Base-by-base conservation (phyloP, 2,797 vertebrate species). In the Pangasius sanitwongsei region DNA sequence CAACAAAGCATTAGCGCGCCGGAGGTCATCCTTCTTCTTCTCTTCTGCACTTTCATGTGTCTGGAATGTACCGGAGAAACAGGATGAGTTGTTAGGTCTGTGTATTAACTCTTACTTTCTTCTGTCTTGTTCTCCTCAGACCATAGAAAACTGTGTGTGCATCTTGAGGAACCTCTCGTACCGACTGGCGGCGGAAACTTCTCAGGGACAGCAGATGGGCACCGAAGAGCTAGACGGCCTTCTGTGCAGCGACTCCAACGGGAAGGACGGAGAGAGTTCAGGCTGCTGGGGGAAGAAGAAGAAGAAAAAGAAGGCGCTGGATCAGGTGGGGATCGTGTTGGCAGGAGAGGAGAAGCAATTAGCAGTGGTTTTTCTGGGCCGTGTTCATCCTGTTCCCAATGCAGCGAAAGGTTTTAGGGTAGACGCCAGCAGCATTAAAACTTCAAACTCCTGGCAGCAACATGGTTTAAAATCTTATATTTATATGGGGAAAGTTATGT, bases 281-380 rank as follows among this genome's bases (percentile, higher is more conserved):
- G 98, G 98, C 69, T 99, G 99, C 94, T 99, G 98, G 99, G 99
- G 99, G 65, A 99, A 99, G 96, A 99, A 99, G 94, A 99, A 99
- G 96, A 99, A 99, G 98, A 99, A 99, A 96, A 99, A 99, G 98
- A 99, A 98, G 97, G 97, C 97, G 41, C 96, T 97, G 87, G 98
- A 99, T 92, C 98, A 99, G 98, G 99, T 99, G 95, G 94, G 92
- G n/a, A 13, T 3, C 34, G 61, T 87, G 67, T 12, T 72, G 41
- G 37, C 75, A 55, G 31, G 41, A 83, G 63, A 41, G 6, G 28
- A 48, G 37, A 5, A 31, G 34, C 55, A 41, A 74, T 75, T 55
- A 65, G 69, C 53, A n/a, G 25, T 9, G 37, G 37, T 18, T 83
- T 44, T 50, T 44, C 37, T 50, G 37, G 59, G 13, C 3, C 7